A percentile compares a stretch with the other conserved stretches of the same genome.
These are phyloP conservation scores for Chloroceryle amazona DNA, from an alignment of 2,797 vertebrate genomes.

Conservation along the genomic window DNA sequence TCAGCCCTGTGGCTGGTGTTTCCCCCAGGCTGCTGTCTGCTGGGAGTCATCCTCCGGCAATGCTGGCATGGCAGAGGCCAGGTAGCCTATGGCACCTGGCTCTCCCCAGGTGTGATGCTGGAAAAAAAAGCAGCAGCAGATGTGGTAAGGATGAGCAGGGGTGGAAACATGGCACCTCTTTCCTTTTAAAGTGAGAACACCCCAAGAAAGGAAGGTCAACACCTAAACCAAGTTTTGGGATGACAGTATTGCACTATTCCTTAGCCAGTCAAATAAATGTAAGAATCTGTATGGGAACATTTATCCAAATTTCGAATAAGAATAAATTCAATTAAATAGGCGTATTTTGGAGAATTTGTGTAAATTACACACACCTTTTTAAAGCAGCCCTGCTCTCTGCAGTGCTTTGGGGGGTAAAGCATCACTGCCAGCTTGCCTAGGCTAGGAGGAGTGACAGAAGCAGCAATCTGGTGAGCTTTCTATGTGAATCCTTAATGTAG, in stretches of 20 bases:
- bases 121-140: not conserved
- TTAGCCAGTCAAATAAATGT: not conserved
- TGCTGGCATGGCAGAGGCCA: not conserved
- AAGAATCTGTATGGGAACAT: not conserved
- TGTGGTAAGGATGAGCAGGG: rapidly evolving
- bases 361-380: rapidly evolving
- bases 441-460: not conserved
- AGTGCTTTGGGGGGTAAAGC: not conserved
- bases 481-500: not conserved
- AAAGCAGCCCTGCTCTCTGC: not conserved
- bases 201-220: not conserved
- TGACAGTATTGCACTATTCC: not conserved
- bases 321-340: not conserved
- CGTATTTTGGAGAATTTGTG: not conserved
- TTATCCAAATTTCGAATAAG: not conserved
- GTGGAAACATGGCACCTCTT: not conserved
- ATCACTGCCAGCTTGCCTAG: not conserved
- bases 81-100: not conserved
- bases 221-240: not conserved
- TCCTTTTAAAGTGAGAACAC: not conserved
- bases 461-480: not conserved
- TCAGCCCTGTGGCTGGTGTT: constrained; percentile 29
- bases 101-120: not conserved
- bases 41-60: not conserved
- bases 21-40: constrained; percentile 10